phyloP scores from a whole-genome alignment of 2,888 invertebrate genomes.

The Sinodicranocentrus sp. region DNA sequence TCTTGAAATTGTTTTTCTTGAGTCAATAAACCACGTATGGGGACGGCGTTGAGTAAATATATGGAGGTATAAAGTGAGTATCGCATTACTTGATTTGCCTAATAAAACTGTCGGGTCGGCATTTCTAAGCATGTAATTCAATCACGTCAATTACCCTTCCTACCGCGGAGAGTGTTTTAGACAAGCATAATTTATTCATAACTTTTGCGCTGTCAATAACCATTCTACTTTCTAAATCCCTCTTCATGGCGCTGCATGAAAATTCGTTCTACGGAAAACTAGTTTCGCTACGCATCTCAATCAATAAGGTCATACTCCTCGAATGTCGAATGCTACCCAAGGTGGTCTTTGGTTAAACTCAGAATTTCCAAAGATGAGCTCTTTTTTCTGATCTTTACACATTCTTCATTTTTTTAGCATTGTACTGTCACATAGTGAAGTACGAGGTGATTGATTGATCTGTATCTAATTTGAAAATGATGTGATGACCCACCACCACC shows the following conservation, averaged over 20 bases:
- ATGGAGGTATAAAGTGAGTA: not conserved
- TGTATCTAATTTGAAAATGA: too few species aligned
- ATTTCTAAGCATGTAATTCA: not conserved
- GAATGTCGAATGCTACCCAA: not conserved
- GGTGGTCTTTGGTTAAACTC: too few species aligned
- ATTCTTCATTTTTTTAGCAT: too few species aligned
- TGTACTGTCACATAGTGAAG: too few species aligned
- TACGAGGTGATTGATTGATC: too few species aligned
- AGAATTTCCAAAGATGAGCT: too few species aligned
- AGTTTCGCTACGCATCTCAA: slow-evolving; percentile 2
- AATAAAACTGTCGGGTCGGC: not conserved
- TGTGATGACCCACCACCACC: too few species aligned
- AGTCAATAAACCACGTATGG: too few species aligned
- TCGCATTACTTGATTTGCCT: slow-evolving; percentile 2
- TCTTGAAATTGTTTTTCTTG: too few species aligned
- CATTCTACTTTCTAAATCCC: not conserved
- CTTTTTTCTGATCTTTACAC: too few species aligned
- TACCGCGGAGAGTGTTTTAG: not conserved
- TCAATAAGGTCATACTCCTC: slow-evolving; percentile 29
- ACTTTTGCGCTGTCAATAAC: not conserved
- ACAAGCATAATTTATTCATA: not conserved
- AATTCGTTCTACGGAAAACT: slow-evolving; percentile 7
- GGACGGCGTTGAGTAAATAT: too few species aligned
- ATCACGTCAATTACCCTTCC: not conserved
- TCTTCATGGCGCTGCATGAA: slow-evolving; percentile 19